Evolutionary conservation across 2,888 invertebrate genomes (phyloP), one percentile per base, ranked within the genome.

Genomic region (Cephalotes varians): DNA sequence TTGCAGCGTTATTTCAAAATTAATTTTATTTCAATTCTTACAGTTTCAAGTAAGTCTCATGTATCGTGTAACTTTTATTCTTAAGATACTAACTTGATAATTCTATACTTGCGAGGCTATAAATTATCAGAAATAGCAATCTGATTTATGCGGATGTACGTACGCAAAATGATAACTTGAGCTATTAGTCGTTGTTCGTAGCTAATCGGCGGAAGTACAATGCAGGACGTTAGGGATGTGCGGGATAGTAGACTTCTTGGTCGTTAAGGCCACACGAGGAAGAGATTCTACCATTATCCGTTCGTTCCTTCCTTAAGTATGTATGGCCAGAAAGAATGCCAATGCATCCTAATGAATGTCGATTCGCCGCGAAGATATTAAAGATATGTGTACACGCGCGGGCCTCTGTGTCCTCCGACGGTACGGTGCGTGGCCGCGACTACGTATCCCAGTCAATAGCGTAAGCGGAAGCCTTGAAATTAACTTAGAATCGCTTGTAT

Each of bases 261-360:
- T 83, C 83, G 86, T 82, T 86, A 81, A 67, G 72, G 60, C 69
- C 74, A 64, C 58, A 72, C 82, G 58, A 82, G 82, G 85, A 84
- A 58, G 67, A 77, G 74, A 85, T 74, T 64, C 71, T 69, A 74
- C 73, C 73, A 81, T 76, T 81, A 86, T 54, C 84, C 73, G 74
- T 84, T 76, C 54, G 74, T 84, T 81, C 60, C 84, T 79, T 69
- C 37, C 60, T 58, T 4, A 44, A 51, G 80, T 65, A 62, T 18
- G 69, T 40, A 65, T 64, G 69, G 83, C 82, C n/a, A 65, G 83
- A 88, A 87, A 86, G 91, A 92, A 92, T 91, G 92, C 89, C 91
- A 90, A 89, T 90, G 91, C 91, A 90, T 90, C 88, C 90, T 91
- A 92, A 92, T 91, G 91, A 92, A 92, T 90, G 86, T 91, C 91